Evolutionary conservation across 2,797 vertebrate genomes (phyloP).

Genomic region (Columba guinea): DNA sequence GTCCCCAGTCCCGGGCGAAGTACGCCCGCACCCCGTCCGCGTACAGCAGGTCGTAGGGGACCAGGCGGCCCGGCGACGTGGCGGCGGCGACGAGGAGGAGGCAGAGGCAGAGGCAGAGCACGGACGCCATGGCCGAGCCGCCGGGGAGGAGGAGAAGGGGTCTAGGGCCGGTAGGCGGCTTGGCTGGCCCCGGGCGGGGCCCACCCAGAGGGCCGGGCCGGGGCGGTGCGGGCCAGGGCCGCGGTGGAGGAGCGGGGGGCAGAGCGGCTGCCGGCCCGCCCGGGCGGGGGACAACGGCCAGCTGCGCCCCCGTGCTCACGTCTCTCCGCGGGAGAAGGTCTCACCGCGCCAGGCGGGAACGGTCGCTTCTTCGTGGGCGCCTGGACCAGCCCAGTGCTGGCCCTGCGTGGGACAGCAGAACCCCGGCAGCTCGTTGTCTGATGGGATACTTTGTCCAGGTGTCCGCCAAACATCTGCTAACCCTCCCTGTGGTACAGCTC

Average conservation of each 20-base stretch:
- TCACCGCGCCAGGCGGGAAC: not conserved
- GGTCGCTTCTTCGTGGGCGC: fast-evolving
- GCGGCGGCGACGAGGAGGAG: not conserved
- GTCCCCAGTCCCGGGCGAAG: slow-evolving; percentile 84
- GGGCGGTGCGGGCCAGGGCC: not conserved
- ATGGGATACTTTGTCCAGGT: fast-evolving
- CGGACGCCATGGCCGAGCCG: not conserved
- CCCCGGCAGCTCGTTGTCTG: not conserved
- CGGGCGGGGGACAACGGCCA: too few species aligned
- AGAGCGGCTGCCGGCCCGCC: not conserved
- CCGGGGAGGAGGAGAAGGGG: not conserved
- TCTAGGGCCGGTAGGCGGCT: not conserved
- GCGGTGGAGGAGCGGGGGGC: not conserved
- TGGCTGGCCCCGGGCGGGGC: not conserved
- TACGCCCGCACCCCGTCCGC: slow-evolving; percentile 90
- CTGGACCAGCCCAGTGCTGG: not conserved
- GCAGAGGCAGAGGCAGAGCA: not conserved
- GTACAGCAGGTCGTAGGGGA: slow-evolving; percentile 87
- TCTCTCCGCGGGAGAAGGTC: not conserved
- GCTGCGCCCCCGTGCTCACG: fast-evolving
- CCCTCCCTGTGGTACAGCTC: not conserved
- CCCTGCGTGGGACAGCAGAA: not conserved
- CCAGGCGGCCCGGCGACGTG: slow-evolving; percentile 67
- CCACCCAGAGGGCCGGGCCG: not conserved
- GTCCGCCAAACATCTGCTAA: too few species aligned